These are phyloP conservation scores for Branchinecta sandiegonensis DNA, from an alignment of 2,888 invertebrate species.

Conservation along the genomic window DNA sequence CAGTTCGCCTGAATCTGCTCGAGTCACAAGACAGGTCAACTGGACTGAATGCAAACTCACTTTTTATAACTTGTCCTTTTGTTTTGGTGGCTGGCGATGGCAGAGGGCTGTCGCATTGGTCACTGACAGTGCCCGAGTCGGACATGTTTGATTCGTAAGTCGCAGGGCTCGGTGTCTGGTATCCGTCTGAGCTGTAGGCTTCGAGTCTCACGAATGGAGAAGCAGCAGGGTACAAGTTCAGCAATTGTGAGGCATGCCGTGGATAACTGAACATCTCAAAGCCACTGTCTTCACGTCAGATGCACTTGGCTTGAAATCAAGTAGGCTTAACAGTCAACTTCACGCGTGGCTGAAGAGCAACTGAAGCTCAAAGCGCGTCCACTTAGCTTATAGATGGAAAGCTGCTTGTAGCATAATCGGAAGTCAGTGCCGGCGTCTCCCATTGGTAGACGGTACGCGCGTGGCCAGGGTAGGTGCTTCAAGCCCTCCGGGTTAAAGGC, in stretches of 20 bases:
- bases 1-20: neutral
- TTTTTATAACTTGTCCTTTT: neutral
- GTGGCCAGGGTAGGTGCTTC: neutral
- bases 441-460: slow-evolving; percentile 4
- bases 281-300: neutral
- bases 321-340: neutral
- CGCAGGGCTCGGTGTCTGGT: slow-evolving; percentile 41
- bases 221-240: slow-evolving; percentile 1
- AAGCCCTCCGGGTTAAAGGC: slow-evolving; percentile 13
- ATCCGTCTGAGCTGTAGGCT: slow-evolving; percentile 29
- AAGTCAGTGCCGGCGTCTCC: neutral
- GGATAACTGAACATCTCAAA: neutral
- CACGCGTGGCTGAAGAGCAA: neutral
- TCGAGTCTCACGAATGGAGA: slow-evolving; percentile 2
- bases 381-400: slow-evolving; percentile 11
- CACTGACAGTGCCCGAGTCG: slow-evolving; percentile 9
- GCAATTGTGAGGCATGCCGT: neutral
- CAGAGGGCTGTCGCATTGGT: neutral
- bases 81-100: neutral
- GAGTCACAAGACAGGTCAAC: slow-evolving; percentile 10
- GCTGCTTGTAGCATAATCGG: neutral
- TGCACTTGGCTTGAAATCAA: neutral
- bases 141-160: slow-evolving; percentile 16
- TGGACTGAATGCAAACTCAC: slow-evolving; percentile 4
- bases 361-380: neutral